phyloP scores from a whole-genome alignment of 2,888 invertebrate genomes.

The Epistrophe eligans region DNA sequence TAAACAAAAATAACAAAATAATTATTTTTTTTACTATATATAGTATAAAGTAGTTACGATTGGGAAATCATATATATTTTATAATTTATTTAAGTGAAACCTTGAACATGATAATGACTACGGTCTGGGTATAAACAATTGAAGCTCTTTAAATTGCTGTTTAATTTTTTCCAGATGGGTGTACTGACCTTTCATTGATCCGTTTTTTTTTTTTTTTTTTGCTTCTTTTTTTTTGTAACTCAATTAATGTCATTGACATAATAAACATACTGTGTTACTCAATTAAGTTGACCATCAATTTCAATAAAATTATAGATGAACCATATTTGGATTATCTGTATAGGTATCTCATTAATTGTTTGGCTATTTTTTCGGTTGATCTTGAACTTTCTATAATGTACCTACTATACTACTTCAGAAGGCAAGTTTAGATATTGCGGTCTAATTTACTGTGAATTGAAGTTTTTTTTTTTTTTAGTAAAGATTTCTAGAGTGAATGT shows the following conservation, averaged over 20 bases:
- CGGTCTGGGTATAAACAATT: background rate
- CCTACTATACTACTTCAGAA: background rate
- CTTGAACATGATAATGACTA: slow-evolving; percentile 29
- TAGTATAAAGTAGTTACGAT: background rate
- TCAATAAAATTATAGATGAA: background rate
- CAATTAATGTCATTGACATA: slow-evolving; percentile 28
- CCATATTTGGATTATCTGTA: background rate
- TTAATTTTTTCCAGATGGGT: background rate
- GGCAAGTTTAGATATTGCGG: slow-evolving; percentile 14
- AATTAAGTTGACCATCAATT: slow-evolving; percentile 26
- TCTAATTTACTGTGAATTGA: background rate
- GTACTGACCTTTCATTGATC: slow-evolving; percentile 10
- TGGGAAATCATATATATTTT: slow-evolving; percentile 12
- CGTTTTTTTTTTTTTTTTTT: background rate
- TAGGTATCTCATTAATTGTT: background rate
- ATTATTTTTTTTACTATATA: background rate
- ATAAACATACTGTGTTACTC: slow-evolving; percentile 14
- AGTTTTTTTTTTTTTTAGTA: background rate
- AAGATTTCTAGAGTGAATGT: background rate
- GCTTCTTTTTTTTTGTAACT: background rate
- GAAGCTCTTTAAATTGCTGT: background rate
- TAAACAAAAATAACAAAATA: background rate
- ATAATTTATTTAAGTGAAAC: slow-evolving; percentile 12
- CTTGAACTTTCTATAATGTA: background rate
- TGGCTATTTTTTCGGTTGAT: background rate